Base-by-base conservation (phyloP, 1,140 invertebrate species). In the Drosophila mauritiana region DNA sequence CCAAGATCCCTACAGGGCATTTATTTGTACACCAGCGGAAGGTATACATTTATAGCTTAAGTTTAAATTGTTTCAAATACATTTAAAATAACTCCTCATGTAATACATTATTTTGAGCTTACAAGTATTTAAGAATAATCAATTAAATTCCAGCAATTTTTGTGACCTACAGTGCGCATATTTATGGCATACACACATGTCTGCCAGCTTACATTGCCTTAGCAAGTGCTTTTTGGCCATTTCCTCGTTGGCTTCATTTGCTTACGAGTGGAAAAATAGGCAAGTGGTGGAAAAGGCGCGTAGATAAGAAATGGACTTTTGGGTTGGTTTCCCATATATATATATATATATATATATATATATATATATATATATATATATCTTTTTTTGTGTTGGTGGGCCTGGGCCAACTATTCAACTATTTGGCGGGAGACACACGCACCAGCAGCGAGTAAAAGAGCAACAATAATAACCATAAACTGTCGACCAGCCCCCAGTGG, bases 201-300 rank as follows among this genome's bases (percentile, higher is more conserved):
- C 51, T 20, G 61, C 34, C 43, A 52, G 45, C 25, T 68, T 70
- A 70, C 65, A 42, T 20, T 40, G 52, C 51, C 52, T 65, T 49
- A 61, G 74, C 83, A 86, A 88, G 79, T 88, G 83, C 70, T 70
- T 77, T 70, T 73, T 88, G 51, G 57, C 63, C 74, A 83, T 88
- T 86, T 86, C 79, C 75, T 73, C 48, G 78, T 75, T 82, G 74
- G 46, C 68, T 77, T 78, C 85, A 88, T 88, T 88, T 89, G 80
- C 84, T 89, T 88, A 88, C 79, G 83, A 79, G 15, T 25, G 39
- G 34, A 12, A 22, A 40, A 51, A 7, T 4, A 39, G 36, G 13
- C 13, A 12, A 37, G 1, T 8, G n/a, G 15, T n/a, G 45, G 45
- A 20, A 45, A 34, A 31, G 7, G 11, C 11, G 43, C 36, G 43